Conservation (phyloP, 1,140 invertebrate species). For the Cotesia vestalis region DNA sequence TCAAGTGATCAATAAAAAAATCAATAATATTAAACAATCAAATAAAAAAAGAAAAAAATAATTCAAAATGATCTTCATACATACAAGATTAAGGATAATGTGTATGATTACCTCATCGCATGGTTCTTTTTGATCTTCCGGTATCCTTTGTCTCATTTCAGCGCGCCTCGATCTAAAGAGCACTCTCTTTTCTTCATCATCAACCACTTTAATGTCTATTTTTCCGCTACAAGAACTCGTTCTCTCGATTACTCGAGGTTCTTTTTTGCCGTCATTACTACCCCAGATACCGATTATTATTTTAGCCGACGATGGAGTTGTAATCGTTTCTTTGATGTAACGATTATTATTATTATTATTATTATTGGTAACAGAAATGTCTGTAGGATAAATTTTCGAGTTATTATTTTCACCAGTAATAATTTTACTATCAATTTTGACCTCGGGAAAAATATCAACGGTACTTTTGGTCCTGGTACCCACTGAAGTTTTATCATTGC, state of each 20-base stretch:
- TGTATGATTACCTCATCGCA: conserved; percentile 21
- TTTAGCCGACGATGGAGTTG: conserved; percentile 23
- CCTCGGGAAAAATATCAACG: conserved; percentile 26
- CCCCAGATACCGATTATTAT: conserved; percentile 35
- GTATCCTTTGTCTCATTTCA: conserved; percentile 41
- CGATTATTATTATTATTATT: conserved; percentile 15
- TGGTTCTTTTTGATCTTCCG: conserved; percentile 29
- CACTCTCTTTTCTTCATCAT: conserved; percentile 12
- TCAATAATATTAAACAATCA: too few relatives aligned
- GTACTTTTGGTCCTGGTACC: conserved; percentile 10
- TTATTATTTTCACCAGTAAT: conserved; percentile 10
- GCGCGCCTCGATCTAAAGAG: conserved; percentile 31
- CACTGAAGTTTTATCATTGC: conserved; percentile 32
- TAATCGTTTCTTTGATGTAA: conserved; percentile 9
- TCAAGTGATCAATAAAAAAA: too few relatives aligned
- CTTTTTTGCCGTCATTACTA: conserved; percentile 14
- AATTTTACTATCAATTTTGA: neutral
- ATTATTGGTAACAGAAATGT: neutral
- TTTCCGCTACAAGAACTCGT: conserved; percentile 16
- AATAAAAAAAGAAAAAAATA: too few relatives aligned
- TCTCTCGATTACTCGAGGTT: conserved; percentile 2
- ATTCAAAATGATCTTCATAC: neutral
- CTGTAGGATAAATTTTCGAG: conserved; percentile 19
- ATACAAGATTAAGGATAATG: neutral
- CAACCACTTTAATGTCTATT: conserved; percentile 23